phyloP scores from a whole-genome alignment of 30 jellyfish, hydroid and myxozoan genomes.

The Cassiopea andromeda region DNA sequence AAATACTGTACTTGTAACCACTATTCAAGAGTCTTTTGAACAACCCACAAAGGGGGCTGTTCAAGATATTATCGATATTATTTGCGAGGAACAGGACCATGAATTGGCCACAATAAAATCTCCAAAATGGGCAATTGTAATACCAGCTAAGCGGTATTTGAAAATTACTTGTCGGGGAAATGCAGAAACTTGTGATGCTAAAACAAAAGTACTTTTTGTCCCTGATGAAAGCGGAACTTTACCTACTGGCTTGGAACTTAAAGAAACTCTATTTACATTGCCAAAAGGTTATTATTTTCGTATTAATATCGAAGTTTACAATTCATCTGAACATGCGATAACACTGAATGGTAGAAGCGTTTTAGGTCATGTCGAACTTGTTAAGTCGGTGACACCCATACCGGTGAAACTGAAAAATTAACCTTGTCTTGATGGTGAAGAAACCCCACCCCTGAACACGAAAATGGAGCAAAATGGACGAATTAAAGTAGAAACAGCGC shows the following conservation, averaged over 20 bases:
- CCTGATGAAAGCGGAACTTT: constrained; percentile 25
- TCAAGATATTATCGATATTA: constrained; percentile 10
- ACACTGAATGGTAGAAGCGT: not conserved
- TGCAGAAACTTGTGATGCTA: constrained; percentile 6
- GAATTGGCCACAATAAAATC: constrained; percentile 34
- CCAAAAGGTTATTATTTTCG: constrained; percentile 35
- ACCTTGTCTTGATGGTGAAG: not conserved
- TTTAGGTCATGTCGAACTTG: not conserved
- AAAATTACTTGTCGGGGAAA: constrained; percentile 45
- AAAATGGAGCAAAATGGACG: not conserved
- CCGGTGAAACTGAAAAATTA: not conserved
- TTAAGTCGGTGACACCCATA: not conserved
- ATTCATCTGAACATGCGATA: constrained; percentile 21
- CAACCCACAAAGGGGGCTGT: constrained; percentile 34
- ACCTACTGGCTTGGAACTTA: constrained; percentile 48
- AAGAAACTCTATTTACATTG: constrained; percentile 6
- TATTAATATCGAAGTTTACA: constrained; percentile 26
- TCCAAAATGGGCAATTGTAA: constrained; percentile 14
- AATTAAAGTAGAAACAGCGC: not conserved
- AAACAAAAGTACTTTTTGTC: constrained; percentile 30
- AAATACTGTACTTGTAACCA: constrained; percentile 15
- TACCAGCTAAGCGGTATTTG: constrained; percentile 25
- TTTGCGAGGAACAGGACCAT: constrained; percentile 22
- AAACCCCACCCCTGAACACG: not conserved
- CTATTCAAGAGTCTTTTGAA: constrained; percentile 49